These are phyloP conservation scores for Agrotis clavis DNA, from an alignment of 2,888 invertebrate species.

Conservation along the genomic window DNA sequence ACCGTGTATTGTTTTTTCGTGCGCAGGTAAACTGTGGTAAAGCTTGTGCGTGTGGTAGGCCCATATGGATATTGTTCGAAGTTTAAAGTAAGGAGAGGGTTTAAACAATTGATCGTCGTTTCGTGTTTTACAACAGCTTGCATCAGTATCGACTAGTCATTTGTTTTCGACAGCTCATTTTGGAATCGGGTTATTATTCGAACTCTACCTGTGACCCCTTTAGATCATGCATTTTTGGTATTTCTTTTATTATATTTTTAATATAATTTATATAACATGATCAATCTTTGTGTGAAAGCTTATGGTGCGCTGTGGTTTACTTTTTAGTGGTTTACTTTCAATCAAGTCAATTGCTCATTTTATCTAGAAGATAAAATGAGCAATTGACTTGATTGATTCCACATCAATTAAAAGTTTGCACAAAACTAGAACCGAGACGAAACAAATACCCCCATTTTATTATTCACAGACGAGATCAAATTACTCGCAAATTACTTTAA, in stretches of 20 bases:
- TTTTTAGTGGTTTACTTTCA: too few species aligned
- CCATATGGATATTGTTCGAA: neutral
- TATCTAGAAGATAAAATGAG: too few species aligned
- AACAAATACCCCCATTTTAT: slow-evolving; percentile 30
- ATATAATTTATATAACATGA: too few species aligned
- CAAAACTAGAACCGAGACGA: slow-evolving; percentile 17
- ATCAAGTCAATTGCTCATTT: neutral
- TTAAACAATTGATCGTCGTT: neutral
- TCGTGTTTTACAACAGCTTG: neutral
- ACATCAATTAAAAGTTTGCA: neutral
- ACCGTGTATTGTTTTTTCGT: too few species aligned
- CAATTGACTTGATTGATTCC: too few species aligned
- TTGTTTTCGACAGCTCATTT: too few species aligned
- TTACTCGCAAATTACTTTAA: slow-evolving; percentile 15
- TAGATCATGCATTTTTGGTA: too few species aligned
- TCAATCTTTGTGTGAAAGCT: neutral
- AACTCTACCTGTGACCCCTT: too few species aligned
- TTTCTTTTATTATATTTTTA: too few species aligned
- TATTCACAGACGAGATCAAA: slow-evolving; percentile 26
- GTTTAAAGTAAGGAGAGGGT: neutral
- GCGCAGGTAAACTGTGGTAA: too few species aligned
- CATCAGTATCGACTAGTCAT: neutral
- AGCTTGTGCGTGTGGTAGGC: too few species aligned
- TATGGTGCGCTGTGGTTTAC: neutral
- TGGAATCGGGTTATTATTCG: too few species aligned